Conservation (phyloP, 2,113 vertebrate species). For the Lates calcarifer region DNA sequence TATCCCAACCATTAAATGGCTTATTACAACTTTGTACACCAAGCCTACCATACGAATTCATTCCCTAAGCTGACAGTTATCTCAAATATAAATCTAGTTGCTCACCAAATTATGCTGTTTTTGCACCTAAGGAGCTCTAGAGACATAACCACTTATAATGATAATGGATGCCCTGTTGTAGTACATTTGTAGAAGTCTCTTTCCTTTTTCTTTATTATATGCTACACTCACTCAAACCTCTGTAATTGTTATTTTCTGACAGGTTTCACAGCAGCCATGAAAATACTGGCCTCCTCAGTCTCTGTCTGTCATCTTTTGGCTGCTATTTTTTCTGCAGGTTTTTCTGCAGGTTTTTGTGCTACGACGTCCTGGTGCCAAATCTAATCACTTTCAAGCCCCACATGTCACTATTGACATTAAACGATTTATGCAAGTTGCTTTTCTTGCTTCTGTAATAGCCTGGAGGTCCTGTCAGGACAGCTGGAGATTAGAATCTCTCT, state of each 20-base stretch:
- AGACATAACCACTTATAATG: not conserved
- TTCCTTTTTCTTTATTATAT: not conserved
- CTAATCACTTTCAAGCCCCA: slow-evolving; percentile 45
- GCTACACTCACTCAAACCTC: not conserved
- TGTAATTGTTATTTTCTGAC: not conserved
- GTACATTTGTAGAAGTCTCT: not conserved
- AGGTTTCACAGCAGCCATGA: slow-evolving; percentile 21
- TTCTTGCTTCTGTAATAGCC: slow-evolving; percentile 39
- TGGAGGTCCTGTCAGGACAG: slow-evolving; percentile 37
- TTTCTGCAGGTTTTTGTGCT: slow-evolving; percentile 35
- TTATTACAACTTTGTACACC: slow-evolving; percentile 1
- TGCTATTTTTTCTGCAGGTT: slow-evolving; percentile 24
- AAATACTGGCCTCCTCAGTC: not conserved
- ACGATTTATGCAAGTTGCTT: slow-evolving; percentile 42
- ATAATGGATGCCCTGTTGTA: not conserved
- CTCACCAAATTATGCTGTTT: not conserved
- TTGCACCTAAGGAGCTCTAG: not conserved
- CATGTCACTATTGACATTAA: slow-evolving; percentile 55
- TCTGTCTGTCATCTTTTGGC: not conserved
- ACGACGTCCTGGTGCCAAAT: slow-evolving; percentile 31
- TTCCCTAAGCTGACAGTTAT: not conserved
- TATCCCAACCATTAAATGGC: slow-evolving; percentile 22
- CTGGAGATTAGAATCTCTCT: slow-evolving; percentile 23
- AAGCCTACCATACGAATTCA: not conserved
- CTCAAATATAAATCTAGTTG: not conserved